phyloP scores from a whole-genome alignment of 2,888 invertebrate species.

The Lasioglossum lativentre region DNA sequence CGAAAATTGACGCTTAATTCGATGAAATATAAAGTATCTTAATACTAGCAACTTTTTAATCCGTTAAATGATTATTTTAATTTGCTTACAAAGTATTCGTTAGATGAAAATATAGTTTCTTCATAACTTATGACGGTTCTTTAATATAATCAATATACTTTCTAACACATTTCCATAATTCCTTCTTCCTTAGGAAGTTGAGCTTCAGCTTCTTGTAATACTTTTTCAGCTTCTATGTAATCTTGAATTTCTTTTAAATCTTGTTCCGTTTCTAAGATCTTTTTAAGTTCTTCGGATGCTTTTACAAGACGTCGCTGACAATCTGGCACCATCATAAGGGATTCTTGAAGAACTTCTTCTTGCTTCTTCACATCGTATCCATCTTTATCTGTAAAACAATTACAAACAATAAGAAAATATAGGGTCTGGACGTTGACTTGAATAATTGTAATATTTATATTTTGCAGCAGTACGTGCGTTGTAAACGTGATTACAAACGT shows the following conservation, averaged over 20 bases:
- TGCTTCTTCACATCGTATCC: conserved; percentile 93
- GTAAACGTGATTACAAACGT: neutral
- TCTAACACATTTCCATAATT: conserved; percentile 67
- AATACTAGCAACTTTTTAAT: conserved; percentile 37
- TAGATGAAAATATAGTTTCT: conserved; percentile 55
- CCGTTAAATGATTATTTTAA: conserved; percentile 52
- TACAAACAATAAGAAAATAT: neutral
- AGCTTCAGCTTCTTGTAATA: conserved; percentile 86
- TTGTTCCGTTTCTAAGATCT: conserved; percentile 89
- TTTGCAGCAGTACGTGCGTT: neutral
- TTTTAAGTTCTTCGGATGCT: conserved; percentile 92
- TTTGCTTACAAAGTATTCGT: conserved; percentile 43
- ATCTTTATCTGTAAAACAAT: conserved; percentile 87
- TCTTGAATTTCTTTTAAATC: conserved; percentile 92
- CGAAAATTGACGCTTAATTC: conserved; percentile 28
- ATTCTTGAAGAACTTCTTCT: conserved; percentile 95
- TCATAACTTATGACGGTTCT: conserved; percentile 22
- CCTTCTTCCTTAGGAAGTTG: conserved; percentile 79
- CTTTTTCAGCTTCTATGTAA: conserved; percentile 89
- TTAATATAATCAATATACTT: conserved; percentile 24
- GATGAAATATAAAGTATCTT: conserved; percentile 49
- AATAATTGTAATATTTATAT: neutral
- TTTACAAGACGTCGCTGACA: conserved; percentile 91
- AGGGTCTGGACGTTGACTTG: neutral
- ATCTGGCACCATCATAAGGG: conserved; percentile 96